These are phyloP conservation scores for Chrysogorgia sp. DNA, from an alignment of 92 coral and sea anemone genomes.

Conservation along the genomic window DNA sequence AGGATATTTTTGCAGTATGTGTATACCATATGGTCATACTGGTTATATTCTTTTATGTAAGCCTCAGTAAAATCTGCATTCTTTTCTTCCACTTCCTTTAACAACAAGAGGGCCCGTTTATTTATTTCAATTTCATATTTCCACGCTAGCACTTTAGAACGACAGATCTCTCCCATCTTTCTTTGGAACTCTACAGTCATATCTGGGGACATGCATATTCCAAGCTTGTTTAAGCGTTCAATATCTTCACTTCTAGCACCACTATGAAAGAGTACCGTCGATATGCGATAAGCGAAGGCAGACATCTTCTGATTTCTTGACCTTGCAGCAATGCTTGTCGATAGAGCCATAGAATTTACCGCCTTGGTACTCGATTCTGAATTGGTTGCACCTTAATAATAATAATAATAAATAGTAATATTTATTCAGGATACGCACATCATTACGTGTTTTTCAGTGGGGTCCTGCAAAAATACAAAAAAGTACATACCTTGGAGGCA, in stretches of 20 bases:
- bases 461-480: background rate
- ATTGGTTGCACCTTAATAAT: no score
- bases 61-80: slow-evolving; percentile 37
- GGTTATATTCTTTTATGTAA: slow-evolving; percentile 49
- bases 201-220: slow-evolving; percentile 38
- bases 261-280: slow-evolving; percentile 26
- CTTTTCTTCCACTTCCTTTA: slow-evolving; percentile 39
- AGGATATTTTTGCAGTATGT: slow-evolving; percentile 39
- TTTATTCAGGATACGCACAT: no score
- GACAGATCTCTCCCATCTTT: slow-evolving; percentile 9
- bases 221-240: slow-evolving; percentile 12
- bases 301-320: slow-evolving; percentile 34
- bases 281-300: slow-evolving; percentile 37
- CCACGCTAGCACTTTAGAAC: slow-evolving; percentile 16
- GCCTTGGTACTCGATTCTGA: background rate
- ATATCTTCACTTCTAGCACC: slow-evolving; percentile 17
- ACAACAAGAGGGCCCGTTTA: slow-evolving; percentile 3
- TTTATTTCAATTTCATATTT: slow-evolving; percentile 7
- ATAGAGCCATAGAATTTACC: slow-evolving; percentile 29
- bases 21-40: slow-evolving; percentile 43
- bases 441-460: background rate
- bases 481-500: background rate
- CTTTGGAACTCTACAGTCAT: slow-evolving; percentile 41
- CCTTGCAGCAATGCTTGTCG: slow-evolving; percentile 51
- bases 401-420: no score